A percentile compares a stretch with the other conserved stretches of the same genome.
Conservation (phyloP, 2,113 vertebrate species). For the Panurus biarmicus region DNA sequence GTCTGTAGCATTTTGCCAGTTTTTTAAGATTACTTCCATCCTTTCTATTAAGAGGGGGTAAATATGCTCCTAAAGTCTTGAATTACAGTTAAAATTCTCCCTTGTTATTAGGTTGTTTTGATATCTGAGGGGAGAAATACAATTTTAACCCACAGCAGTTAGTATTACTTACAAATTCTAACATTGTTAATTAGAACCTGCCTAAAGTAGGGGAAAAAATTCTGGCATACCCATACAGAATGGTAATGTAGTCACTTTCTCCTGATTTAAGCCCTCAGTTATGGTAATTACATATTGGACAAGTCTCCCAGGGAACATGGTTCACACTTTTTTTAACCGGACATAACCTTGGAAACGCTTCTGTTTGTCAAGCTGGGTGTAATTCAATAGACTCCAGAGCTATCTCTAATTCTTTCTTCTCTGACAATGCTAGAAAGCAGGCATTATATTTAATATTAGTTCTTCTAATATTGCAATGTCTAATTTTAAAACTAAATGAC, state of each 20-base stretch:
- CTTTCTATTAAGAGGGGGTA: not conserved
- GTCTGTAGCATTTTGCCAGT: not conserved
- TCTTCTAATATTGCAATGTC: not conserved
- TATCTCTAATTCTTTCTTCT: not conserved
- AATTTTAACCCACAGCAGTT: slow-evolving; percentile 2
- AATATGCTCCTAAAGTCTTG: not conserved
- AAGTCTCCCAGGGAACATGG: not conserved
- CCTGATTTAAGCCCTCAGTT: not conserved
- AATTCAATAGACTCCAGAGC: not conserved
- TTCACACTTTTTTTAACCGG: not conserved
- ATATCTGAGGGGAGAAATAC: slow-evolving; percentile 9
- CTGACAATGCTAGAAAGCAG: not conserved
- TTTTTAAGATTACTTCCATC: not conserved
- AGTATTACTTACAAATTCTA: slow-evolving; percentile 35
- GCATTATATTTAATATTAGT: not conserved
- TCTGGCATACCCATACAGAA: not conserved
- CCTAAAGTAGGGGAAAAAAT: not conserved
- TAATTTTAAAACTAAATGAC: not conserved
- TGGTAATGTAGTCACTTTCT: slow-evolving; percentile 8
- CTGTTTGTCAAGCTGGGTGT: not conserved
- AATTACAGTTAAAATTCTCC: not conserved
- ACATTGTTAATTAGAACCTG: slow-evolving; percentile 42
- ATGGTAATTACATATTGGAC: slow-evolving; percentile 25
- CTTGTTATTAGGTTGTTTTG: slow-evolving; percentile 14
- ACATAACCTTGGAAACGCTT: not conserved